Evolutionary conservation across 2,888 invertebrate species (phyloP).

Genomic region (Nomada fabriciana): DNA sequence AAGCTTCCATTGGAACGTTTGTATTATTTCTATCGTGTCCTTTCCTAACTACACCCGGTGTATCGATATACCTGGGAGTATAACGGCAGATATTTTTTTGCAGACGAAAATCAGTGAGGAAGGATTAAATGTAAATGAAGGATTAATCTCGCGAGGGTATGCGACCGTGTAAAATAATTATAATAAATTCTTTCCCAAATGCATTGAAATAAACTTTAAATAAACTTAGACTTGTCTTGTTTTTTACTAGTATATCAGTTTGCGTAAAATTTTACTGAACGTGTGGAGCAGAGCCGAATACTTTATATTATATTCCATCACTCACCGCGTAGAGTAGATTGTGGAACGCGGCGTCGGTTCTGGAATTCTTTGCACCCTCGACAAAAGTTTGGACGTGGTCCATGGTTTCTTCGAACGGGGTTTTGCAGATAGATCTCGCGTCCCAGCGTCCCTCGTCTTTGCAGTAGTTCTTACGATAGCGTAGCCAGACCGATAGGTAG

Average conservation of each 20-base stretch:
- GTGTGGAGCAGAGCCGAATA: no score
- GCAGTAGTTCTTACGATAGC: slow-evolving; percentile 49
- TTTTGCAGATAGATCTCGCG: slow-evolving; percentile 42
- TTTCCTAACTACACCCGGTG: not conserved
- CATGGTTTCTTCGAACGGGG: slow-evolving; percentile 57
- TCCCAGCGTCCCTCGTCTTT: slow-evolving; percentile 49
- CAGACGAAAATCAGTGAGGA: no score
- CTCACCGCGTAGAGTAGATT: slow-evolving; percentile 54
- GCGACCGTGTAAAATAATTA: no score
- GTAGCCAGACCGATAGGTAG: slow-evolving; percentile 65
- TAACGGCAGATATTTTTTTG: no score
- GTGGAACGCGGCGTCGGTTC: slow-evolving; percentile 8
- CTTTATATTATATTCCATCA: not conserved
- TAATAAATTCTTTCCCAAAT: no score
- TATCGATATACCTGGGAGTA: slow-evolving; percentile 38
- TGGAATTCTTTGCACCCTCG: not conserved
- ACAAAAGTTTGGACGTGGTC: slow-evolving; percentile 40
- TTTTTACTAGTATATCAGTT: no score
- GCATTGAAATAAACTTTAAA: no score
- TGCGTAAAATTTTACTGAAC: no score
- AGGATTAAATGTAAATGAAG: no score
- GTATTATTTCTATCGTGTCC: not conserved
- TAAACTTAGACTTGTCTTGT: no score
- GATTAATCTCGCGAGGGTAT: no score
- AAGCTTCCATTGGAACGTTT: not conserved